Conservation (phyloP, 1,140 invertebrate genomes). For the Drosophila suzukii region DNA sequence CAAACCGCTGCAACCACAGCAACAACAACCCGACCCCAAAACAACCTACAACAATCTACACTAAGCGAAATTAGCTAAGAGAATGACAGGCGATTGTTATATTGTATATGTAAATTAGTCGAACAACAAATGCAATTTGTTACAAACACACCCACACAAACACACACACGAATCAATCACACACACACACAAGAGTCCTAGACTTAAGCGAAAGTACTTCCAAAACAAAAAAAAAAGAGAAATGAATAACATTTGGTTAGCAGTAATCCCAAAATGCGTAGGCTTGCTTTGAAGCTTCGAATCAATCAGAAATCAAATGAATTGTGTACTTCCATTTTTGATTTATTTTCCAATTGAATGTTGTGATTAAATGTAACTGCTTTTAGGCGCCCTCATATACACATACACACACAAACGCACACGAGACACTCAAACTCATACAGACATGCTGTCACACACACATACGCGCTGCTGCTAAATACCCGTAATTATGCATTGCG, state of each 20-base stretch:
- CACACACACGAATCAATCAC: slow-evolving; percentile 40
- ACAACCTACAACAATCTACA: slow-evolving; percentile 44
- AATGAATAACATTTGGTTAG: slow-evolving; percentile 33
- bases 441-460: slow-evolving; percentile 42
- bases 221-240: slow-evolving; percentile 9
- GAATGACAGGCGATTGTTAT: slow-evolving; percentile 64
- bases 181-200: slow-evolving; percentile 52
- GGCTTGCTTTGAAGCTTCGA: slow-evolving; percentile 46
- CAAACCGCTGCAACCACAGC: slow-evolving; percentile 56
- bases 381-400: slow-evolving; percentile 57
- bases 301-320: slow-evolving; percentile 41
- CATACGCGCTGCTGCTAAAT: slow-evolving; percentile 49
- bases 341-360: slow-evolving; percentile 69
- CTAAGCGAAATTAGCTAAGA: slow-evolving; percentile 61
- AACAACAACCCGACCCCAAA: slow-evolving; percentile 55
- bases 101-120: slow-evolving; percentile 76
- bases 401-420: slow-evolving; percentile 30
- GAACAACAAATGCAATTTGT: slow-evolving; percentile 66
- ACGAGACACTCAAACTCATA: slow-evolving; percentile 19
- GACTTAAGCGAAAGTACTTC: slow-evolving; percentile 59
- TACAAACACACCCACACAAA: slow-evolving; percentile 53
- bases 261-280: slow-evolving; percentile 14
- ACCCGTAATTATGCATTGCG: slow-evolving; percentile 43
- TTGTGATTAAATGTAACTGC: slow-evolving; percentile 76
- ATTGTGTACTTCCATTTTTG: slow-evolving; percentile 46